These are phyloP conservation scores for Onychomys arenicola DNA, from an alignment of 2,797 vertebrate species.

Conservation along the genomic window DNA sequence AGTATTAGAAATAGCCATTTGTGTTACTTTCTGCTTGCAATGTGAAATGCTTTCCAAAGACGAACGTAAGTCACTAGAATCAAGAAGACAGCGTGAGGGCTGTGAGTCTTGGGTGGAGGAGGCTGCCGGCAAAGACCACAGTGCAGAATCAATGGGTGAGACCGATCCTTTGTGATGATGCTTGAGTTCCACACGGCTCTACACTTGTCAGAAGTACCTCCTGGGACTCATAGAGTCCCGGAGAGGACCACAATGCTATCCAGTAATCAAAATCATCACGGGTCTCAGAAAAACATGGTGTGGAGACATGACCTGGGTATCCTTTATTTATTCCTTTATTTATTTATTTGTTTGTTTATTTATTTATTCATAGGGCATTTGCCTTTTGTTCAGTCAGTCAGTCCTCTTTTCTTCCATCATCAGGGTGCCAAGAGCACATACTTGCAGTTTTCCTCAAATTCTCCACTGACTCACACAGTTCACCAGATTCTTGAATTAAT, in stretches of 20 bases:
- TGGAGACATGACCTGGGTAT: background rate
- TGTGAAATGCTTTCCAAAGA: background rate
- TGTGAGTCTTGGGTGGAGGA: background rate
- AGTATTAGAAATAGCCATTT: background rate
- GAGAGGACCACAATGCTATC: background rate
- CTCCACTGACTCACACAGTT: background rate
- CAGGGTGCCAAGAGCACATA: background rate
- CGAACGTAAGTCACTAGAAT: background rate
- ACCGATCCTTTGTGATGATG: background rate
- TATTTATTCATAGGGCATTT: background rate
- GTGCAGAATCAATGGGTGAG: background rate
- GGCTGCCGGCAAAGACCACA: background rate
- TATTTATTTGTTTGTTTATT: no score
- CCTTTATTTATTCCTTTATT: no score
- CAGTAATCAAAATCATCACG: background rate
- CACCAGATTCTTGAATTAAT: conserved; percentile 30
- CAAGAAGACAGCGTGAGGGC: background rate
- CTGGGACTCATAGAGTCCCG: background rate
- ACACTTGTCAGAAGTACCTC: background rate
- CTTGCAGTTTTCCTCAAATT: background rate
- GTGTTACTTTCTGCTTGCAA: background rate
- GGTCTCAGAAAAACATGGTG: background rate
- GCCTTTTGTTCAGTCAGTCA: background rate
- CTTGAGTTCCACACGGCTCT: background rate
- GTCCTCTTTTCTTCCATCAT: background rate